phyloP scores from a whole-genome alignment of 2,797 vertebrate species.

The Eutrigla gurnardus region DNA sequence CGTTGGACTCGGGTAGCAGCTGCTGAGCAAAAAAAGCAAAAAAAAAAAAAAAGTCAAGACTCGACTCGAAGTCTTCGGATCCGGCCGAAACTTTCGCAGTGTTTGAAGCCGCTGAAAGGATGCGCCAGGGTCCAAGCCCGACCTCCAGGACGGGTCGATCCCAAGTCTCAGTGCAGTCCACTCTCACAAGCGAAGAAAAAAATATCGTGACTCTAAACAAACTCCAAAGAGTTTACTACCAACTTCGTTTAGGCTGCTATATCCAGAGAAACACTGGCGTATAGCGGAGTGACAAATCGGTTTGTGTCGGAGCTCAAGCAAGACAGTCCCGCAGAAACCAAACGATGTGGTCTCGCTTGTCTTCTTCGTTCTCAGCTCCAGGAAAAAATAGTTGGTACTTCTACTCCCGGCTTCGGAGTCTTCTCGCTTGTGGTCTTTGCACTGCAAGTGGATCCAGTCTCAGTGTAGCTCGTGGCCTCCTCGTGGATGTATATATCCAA shows the following conservation, averaged over 20 bases:
- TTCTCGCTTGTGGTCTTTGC: constrained; percentile 86
- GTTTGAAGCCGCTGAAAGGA: constrained; percentile 55
- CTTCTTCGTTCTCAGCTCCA: constrained; percentile 77
- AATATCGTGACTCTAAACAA: constrained; percentile 85
- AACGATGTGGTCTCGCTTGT: constrained; percentile 57
- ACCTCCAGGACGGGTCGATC: constrained; percentile 73
- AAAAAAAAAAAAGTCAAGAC: constrained; percentile 36
- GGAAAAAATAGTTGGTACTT: constrained; percentile 84
- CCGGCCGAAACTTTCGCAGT: constrained; percentile 74
- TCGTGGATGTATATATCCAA: constrained; percentile 79
- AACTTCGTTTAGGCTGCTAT: constrained; percentile 81
- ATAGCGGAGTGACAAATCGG: constrained; percentile 72
- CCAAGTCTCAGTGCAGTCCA: constrained; percentile 85
- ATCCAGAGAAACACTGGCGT: constrained; percentile 74
- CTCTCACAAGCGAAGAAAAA: constrained; percentile 84
- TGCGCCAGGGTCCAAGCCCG: constrained; percentile 72
- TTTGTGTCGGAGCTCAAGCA: constrained; percentile 77
- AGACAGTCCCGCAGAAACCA: constrained; percentile 71
- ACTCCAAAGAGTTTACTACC: constrained; percentile 92
- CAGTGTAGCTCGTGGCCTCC: constrained; percentile 84
- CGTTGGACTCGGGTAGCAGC: constrained; percentile 61
- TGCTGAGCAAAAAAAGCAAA: constrained; percentile 46
- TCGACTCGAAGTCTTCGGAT: constrained; percentile 71
- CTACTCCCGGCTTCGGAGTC: constrained; percentile 91
- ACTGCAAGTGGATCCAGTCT: constrained; percentile 86